Evolutionary conservation across 2,113 vertebrate genomes (phyloP), one percentile per base, ranked within the genome.

Genomic region (Gyps fulvus): DNA sequence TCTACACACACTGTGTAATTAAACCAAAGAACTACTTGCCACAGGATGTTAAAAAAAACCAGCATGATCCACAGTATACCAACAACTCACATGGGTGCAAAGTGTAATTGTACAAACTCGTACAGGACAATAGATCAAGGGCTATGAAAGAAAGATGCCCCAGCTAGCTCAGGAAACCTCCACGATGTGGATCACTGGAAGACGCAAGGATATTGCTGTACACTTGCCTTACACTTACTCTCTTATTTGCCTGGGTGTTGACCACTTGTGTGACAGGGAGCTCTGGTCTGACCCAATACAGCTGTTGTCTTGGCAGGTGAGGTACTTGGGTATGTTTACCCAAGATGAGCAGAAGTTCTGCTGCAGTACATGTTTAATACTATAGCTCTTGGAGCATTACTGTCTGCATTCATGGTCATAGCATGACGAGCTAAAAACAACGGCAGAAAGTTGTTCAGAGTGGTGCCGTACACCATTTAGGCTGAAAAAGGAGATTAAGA

Each of bases 381-480:
- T 21, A 19, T 21, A 71, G 40, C 17, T 83, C 65, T 63, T 50
- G 38, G 4, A 91, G 13, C 38, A n/a, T 71, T 74, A 13, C 45
- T 66, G 6, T 62, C 63, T 70, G 25, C 16, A 9, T 19, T 73
- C 0, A 0, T 34, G 18, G 8, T 31, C 27, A 15, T 17, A 49
- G 40, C 34, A 27, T 13, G 27, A 55, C 10, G 57, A 55, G 47
- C 32, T 90, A 50, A 57, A 87, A 89, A 40, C 0, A 0, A 21
- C 3, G 4, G 13, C 26, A 92, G 32, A 66, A 82, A 47, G 52
- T 38, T 70, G 15, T 40, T 31, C 34, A 38, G 16, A 36, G 11
- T 25, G 15, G 12, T 62, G 34, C 26, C 0, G 0, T 40, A 49
- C 4, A 76, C 17, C 7, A 50, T 18, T 19, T 54, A 58, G 16